A percentile compares a stretch with the other conserved stretches of the same genome.
phyloP scores from a whole-genome alignment of 1,140 invertebrate species.

The Episyrphus balteatus region DNA sequence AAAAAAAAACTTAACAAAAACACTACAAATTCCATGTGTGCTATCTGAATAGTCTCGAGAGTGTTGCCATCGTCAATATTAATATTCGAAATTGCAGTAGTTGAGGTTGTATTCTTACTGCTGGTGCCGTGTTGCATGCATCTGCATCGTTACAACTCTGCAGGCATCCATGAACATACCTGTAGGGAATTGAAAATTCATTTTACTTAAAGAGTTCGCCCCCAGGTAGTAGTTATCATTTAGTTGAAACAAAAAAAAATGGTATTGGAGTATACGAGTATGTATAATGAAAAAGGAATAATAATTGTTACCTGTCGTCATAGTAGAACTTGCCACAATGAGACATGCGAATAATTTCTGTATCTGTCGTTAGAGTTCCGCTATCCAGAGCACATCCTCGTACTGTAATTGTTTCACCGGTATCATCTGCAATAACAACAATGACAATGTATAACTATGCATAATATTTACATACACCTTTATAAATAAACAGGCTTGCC shows the following conservation, averaged over 20 bases:
- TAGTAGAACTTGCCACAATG: conserved; percentile 87
- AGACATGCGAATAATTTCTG: conserved; percentile 85
- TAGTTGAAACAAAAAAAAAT: no score
- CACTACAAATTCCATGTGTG: no score
- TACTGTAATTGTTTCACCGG: conserved; percentile 66
- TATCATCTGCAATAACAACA: conserved; percentile 65
- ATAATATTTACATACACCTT: no score
- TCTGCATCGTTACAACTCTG: conserved; percentile 81
- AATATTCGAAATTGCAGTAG: conserved; percentile 16
- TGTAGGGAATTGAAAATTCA: conserved; percentile 34
- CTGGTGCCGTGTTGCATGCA: conserved; percentile 53
- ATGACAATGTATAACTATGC: no score
- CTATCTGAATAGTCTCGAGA: no score
- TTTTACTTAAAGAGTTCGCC: neutral
- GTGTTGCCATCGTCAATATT: neutral
- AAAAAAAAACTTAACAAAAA: no score
- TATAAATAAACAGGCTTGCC: neutral
- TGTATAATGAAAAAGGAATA: neutral
- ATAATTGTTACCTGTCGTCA: conserved; percentile 57
- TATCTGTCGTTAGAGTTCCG: conserved; percentile 82
- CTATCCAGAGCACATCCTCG: conserved; percentile 85
- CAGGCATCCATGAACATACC: conserved; percentile 75
- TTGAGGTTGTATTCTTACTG: conserved; percentile 7
- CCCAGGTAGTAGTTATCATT: no score
- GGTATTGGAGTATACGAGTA: neutral